A percentile compares a stretch with the other conserved stretches of the same genome.
These are phyloP conservation scores for Eolophus roseicapilla DNA, from an alignment of 2,113 vertebrate genomes.

Conservation along the genomic window DNA sequence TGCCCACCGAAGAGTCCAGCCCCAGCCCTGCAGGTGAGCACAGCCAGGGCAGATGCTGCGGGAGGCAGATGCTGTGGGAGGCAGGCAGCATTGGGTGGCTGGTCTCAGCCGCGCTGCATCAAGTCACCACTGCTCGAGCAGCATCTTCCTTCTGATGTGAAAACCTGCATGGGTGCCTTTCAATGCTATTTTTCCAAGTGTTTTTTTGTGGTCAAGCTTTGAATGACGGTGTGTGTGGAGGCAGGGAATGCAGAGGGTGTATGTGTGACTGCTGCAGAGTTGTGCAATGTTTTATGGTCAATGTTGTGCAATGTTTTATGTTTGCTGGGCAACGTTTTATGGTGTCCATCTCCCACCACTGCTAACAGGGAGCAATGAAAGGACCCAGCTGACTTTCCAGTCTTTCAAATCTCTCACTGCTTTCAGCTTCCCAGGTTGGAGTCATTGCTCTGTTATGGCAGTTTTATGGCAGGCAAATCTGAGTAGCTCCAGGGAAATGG, in stretches of 20 bases:
- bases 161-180: rapidly evolving
- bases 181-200: not conserved
- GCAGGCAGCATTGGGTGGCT: rapidly evolving
- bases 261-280: not conserved
- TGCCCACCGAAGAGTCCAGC: not conserved
- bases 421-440: not conserved
- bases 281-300: rapidly evolving
- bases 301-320: not conserved
- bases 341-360: not conserved
- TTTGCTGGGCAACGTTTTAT: not conserved
- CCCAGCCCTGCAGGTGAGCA: rapidly evolving
- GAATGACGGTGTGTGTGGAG: rapidly evolving
- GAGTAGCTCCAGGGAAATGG: not conserved
- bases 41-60: not conserved
- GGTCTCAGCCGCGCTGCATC: rapidly evolving
- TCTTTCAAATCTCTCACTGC: not conserved
- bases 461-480: not conserved
- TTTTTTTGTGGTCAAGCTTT: not conserved
- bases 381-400: not conserved
- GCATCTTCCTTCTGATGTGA: not conserved
- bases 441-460: not conserved
- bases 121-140: not conserved
- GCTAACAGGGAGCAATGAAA: not conserved
- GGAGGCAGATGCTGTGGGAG: not conserved
- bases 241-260: not conserved